Evolutionary conservation across 2,797 vertebrate species (phyloP).

Genomic region (Heterohyrax brucei): DNA sequence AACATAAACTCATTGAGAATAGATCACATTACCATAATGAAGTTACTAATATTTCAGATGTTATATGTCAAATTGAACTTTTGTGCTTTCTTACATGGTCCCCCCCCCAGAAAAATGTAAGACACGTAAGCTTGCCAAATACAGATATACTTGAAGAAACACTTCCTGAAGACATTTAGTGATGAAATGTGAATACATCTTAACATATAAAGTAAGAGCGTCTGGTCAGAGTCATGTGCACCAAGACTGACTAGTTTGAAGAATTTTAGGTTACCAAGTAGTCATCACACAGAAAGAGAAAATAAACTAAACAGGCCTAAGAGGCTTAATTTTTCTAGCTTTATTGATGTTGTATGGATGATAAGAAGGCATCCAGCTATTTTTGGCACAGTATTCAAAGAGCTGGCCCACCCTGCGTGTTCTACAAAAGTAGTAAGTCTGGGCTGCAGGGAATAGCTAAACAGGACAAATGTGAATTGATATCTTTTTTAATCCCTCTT

Average conservation of each 20-base stretch:
- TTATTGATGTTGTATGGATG: constrained; percentile 19
- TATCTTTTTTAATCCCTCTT: not conserved
- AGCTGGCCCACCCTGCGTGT: not conserved
- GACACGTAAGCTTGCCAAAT: not conserved
- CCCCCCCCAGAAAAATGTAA: constrained; percentile 19
- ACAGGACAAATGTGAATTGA: not conserved
- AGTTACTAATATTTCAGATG: constrained; percentile 52
- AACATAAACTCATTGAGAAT: constrained; percentile 20
- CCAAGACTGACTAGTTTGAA: not conserved
- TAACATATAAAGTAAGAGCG: constrained; percentile 21
- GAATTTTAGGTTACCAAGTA: not conserved
- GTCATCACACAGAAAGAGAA: constrained; percentile 56
- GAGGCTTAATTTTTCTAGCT: constrained; percentile 63
- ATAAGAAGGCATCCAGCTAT: constrained; percentile 23
- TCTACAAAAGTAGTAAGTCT: constrained; percentile 51
- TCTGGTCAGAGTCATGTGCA: constrained; percentile 3
- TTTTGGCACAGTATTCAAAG: constrained; percentile 56
- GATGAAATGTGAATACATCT: constrained; percentile 56
- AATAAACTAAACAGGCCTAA: constrained; percentile 48
- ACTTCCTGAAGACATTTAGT: constrained; percentile 28
- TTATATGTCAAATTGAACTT: constrained; percentile 18
- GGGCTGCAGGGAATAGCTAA: not conserved
- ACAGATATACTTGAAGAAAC: not conserved
- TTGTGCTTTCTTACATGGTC: not conserved
- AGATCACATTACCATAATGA: constrained; percentile 1